Evolutionary conservation across 2,888 invertebrate species (phyloP).

Genomic region (Drosophila percnosoma): DNA sequence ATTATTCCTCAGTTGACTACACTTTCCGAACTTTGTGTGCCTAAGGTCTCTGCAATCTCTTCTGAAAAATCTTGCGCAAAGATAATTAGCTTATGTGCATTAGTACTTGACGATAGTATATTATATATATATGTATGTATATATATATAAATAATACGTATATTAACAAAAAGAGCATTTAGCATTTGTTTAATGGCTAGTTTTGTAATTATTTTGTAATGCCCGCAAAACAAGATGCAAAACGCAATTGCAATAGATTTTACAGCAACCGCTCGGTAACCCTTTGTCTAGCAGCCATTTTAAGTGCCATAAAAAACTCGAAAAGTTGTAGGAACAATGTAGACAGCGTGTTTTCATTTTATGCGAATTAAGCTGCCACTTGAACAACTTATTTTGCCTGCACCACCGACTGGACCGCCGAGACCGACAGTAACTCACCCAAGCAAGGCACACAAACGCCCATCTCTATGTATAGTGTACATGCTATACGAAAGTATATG

Average conservation of each 20-base stretch:
- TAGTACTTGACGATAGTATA: not conserved
- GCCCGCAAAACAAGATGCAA: constrained; percentile 23
- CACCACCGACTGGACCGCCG: constrained; percentile 62
- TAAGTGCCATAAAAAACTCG: constrained; percentile 82
- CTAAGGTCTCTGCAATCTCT: not conserved
- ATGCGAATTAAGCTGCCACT: constrained; percentile 84
- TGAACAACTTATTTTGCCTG: constrained; percentile 79
- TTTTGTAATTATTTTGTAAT: constrained; percentile 59
- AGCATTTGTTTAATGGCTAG: constrained; percentile 25
- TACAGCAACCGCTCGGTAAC: constrained; percentile 61
- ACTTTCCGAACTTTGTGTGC: not conserved
- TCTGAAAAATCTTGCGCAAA: not conserved
- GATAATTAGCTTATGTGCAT: not conserved
- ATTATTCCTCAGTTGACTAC: not conserved
- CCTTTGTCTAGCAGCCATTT: constrained; percentile 81
- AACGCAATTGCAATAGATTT: constrained; percentile 66
- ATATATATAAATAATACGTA: not conserved
- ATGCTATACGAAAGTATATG: constrained; percentile 4
- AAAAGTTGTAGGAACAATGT: constrained; percentile 84
- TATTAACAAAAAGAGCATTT: not conserved
- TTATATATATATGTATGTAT: not conserved
- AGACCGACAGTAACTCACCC: constrained; percentile 62
- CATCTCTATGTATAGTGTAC: constrained; percentile 14
- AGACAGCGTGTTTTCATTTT: constrained; percentile 84
- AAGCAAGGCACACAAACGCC: constrained; percentile 31